Evolutionary conservation across 2,113 vertebrate genomes (phyloP), one percentile per base, ranked within the genome.

Genomic region (Corythornis vintsioides): DNA sequence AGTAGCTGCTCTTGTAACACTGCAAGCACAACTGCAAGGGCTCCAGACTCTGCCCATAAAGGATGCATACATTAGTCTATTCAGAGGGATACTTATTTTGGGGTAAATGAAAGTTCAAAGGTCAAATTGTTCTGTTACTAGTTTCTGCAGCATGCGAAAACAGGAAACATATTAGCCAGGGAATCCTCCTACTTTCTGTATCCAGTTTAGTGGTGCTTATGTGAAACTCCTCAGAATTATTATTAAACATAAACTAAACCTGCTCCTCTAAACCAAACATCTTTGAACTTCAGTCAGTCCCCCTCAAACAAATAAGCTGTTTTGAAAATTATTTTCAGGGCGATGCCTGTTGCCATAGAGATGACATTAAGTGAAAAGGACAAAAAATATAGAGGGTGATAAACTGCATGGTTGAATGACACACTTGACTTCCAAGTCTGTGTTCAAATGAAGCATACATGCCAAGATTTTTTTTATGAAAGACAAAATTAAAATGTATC

Each of bases 311-410:
- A 98, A 98, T 98, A 98, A 97, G 96, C 97, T 97, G 96, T 97
- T 98, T 97, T 95, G 97, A 98, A 98, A 98, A 98, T 98, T 95
- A 98, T 98, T 98, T 97, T 98, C 98, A 98, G 98, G 98, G 98
- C 48, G 72, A 97, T 98, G 98, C 96, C 98, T 97, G 98, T 98
- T 98, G 97, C 98, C 98, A 98, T 98, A 98, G 98, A 91, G 97
- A 99, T 98, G 98, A 98, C 98, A 98, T 98, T 98, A 98, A 98
- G 96, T 97, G 97, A 98, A 98, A 98, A 98, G 98, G 97, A 98
- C 98, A 97, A 97, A 98, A 98, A 98, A 98, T 98, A 98, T 97
- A 98, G 98, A 97, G 96, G 97, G 98, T 98, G 97, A 98, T 98
- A 98, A 98, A 98, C 96, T 96, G 87, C 97, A 88, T 94, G 94